Base-by-base conservation (phyloP, 92 coral and sea anemone species). In the Chrysogorgia sp. region DNA sequence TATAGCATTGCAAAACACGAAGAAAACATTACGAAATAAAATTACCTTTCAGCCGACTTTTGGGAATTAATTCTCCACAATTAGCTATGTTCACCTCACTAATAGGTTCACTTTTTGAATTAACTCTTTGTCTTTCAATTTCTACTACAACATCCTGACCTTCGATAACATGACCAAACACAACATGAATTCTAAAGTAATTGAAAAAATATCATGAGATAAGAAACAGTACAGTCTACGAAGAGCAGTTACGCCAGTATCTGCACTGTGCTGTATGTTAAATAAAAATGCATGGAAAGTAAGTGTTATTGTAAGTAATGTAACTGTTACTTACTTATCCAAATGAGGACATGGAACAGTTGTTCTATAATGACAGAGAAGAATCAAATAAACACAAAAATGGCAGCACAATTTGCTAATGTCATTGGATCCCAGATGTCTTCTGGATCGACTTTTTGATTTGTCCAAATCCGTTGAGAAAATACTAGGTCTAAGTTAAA, bases 61-160 rank as follows among this genome's bases (percentile, higher is more conserved):
- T 93, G 7, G 97, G 98, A 57, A 93, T 87, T 21, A 93, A 88
- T 82, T 93, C 98, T 5, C 98, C 98, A 77, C 98, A 93, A 82
- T 93, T 93, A 24, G 82, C 85, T 21, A 93, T 74, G 59, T 72
- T 85, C 4, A 93, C 90, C 49, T 93, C 91, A 49, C 83, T 88
- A 12, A 75, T 59, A 29, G 98, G 98, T 28, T 85, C 84, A 63
- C 92, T 93, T 59, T 93, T 93, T 31, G 90, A 90, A 58, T 93
- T 92, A 35, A 91, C 89, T 69, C 81, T 86, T 68, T 84, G 96
- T 61, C 69, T 85, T 80, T 93, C 98, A 37, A 93, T 74, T 65
- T 91, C 93, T 64, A 74, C 70, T 10, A 93, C 86, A 21, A 93
- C 61, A 26, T 93, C 97, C n/a, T 67, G 84, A 35, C 98, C 98